Evolutionary conservation across 2,797 vertebrate genomes (phyloP), one percentile per base, ranked within the genome.

Genomic region (Ctenochaetus hawaiiensis): DNA sequence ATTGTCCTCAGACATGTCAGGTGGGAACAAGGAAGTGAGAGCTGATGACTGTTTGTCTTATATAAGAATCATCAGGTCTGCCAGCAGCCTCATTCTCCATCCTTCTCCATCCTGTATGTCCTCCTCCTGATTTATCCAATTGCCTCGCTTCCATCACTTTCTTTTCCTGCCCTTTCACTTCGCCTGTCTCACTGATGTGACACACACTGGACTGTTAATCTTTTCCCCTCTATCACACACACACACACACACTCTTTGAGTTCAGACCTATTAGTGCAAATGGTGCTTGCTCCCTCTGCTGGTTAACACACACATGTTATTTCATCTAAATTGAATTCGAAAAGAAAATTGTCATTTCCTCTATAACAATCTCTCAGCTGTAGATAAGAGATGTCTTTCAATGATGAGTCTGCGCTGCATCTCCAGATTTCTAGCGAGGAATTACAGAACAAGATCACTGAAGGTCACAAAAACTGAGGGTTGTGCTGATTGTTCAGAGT

Each of bases 231-330:
- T 44, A 45, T 8, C 18, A 34, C 62, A 10, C 80, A 26, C 39
- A 39, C 39, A 39, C 63, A 20, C 39, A 16, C 63, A 56, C 64
- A 43, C 57, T 5, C 64, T 57, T 8, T 20, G 53, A 48, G 39
- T 23, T 75, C 59, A 67, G 51, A 49, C 45, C 41, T 47, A 54
- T 78, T 74, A 41, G 67, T 56, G 57, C n/a, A 67, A 84, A 79
- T 11, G 43, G 59, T 76, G 14, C 72, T 83, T 86, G 87, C 92
- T 84, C 91, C 93, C 91, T 92, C 93, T 94, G 85, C 93, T 92
- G 92, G 93, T 67, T 69, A 43, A 79, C 11, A 17, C 41, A 51
- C 61, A 47, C 63, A 76, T 1, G 62, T 30, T 49, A 18, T 75
- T 79, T 78, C 39, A 82, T 81, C 58, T 61, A 23, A 39, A 52